Evolutionary conservation across 2,888 invertebrate species (phyloP).

Genomic region (Cerceris rybyensis): DNA sequence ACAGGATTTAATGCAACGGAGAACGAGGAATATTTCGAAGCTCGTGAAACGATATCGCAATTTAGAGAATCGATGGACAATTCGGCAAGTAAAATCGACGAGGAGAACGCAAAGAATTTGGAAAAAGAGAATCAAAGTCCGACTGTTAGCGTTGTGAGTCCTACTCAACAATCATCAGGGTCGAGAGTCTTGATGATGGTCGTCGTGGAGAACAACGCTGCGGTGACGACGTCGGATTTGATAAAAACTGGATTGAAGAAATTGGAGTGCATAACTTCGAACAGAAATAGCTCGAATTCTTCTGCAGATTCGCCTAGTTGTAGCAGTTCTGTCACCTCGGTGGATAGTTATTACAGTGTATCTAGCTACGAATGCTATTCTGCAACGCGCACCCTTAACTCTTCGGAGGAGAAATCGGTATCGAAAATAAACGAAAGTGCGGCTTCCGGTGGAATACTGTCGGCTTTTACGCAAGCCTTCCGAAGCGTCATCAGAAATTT

Average conservation of each 20-base stretch:
- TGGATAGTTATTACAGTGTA: conserved; percentile 67
- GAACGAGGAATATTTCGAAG: conserved; percentile 66
- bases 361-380: conserved; percentile 56
- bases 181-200: conserved; percentile 77
- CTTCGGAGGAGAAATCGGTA: neutral
- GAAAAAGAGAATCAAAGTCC: conserved; percentile 53
- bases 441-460: conserved; percentile 69
- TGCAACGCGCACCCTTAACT: neutral
- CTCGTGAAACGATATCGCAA: conserved; percentile 54
- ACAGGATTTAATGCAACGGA: conserved; percentile 41
- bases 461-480: conserved; percentile 73
- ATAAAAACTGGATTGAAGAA: conserved; percentile 74
- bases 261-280: conserved; percentile 57
- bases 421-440: conserved; percentile 11
- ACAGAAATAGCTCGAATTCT: conserved; percentile 1
- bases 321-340: conserved; percentile 57
- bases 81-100: conserved; percentile 3
- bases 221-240: conserved; percentile 60
- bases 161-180: conserved; percentile 39
- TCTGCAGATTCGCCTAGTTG: conserved; percentile 3
- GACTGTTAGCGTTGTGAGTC: neutral
- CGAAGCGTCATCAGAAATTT: conserved; percentile 72
- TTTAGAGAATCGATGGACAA: conserved; percentile 7
- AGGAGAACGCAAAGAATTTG: conserved; percentile 51
- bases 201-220: conserved; percentile 69